These are phyloP conservation scores for Esox masquinongy DNA, from an alignment of 2,797 vertebrate genomes.

Conservation along the genomic window DNA sequence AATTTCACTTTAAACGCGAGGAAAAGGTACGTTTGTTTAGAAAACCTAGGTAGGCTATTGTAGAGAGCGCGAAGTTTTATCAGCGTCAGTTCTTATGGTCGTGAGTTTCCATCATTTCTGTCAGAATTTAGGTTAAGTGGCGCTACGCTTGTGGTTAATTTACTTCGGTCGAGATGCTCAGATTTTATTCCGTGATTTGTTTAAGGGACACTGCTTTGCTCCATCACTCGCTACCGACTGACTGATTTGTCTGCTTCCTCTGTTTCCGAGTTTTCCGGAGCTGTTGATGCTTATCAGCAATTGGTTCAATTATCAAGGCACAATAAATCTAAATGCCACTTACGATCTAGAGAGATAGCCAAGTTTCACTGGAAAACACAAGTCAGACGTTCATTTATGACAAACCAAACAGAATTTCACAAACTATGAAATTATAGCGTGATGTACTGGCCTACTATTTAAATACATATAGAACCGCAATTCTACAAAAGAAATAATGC, in stretches of 20 bases:
- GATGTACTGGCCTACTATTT: neutral
- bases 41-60: neutral
- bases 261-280: constrained; percentile 19
- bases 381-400: neutral
- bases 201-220: neutral
- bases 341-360: neutral
- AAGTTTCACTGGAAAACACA: neutral
- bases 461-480: neutral
- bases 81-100: constrained; percentile 7
- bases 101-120: constrained; percentile 1
- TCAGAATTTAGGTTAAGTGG: neutral
- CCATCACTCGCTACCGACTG: neutral
- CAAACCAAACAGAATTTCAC: neutral
- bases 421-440: neutral
- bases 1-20: neutral
- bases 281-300: constrained; percentile 37
- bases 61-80: constrained; percentile 5
- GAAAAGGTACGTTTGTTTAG: constrained; percentile 47
- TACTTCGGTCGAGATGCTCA: neutral
- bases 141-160: constrained; percentile 14
- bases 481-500: too few species aligned
- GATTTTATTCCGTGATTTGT: neutral
- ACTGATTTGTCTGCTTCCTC: neutral
- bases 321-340: neutral
- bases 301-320: constrained; percentile 11